Percentiles rank a stretch among this genome's conserved stretches.
phyloP scores from a whole-genome alignment of 2,797 vertebrate species.

The Chaetodon trifasciatus region DNA sequence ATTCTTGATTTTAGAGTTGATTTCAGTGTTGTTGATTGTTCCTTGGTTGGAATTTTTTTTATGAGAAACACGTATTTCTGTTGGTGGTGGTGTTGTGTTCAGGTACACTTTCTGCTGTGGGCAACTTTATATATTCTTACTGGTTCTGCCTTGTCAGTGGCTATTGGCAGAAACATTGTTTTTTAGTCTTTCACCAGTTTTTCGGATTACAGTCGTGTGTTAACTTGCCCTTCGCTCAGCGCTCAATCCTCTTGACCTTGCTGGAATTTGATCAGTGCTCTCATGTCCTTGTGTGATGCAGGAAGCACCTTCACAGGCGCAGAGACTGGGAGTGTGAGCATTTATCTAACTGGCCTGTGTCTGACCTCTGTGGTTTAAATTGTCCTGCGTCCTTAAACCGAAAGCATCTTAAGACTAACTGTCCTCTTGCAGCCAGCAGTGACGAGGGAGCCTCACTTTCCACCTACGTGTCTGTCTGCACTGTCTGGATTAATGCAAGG shows the following conservation, averaged over 20 bases:
- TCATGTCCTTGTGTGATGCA: neutral
- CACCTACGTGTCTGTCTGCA: slow-evolving; percentile 15
- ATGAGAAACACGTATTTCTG: neutral
- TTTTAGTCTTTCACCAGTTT: neutral
- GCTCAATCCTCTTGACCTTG: slow-evolving; percentile 3
- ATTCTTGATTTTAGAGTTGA: no score
- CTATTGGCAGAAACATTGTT: neutral
- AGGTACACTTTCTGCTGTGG: neutral
- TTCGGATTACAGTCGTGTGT: neutral
- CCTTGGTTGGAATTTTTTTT: neutral
- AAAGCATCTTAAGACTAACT: slow-evolving; percentile 33
- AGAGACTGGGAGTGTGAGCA: neutral
- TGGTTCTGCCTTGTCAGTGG: neutral
- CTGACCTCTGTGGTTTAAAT: slow-evolving; percentile 7
- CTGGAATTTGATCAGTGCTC: neutral
- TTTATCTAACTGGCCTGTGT: slow-evolving; percentile 13
- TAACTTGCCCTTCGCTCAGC: neutral
- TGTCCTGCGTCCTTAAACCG: neutral
- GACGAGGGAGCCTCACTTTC: slow-evolving; percentile 11
- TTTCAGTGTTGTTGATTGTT: neutral
- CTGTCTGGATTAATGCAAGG: slow-evolving; percentile 29
- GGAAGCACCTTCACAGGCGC: neutral
- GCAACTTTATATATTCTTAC: neutral
- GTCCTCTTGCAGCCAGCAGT: slow-evolving; percentile 10
- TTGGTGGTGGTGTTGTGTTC: neutral